Conservation (phyloP, 2,888 invertebrate species). For the Parnassius mnemosyne region DNA sequence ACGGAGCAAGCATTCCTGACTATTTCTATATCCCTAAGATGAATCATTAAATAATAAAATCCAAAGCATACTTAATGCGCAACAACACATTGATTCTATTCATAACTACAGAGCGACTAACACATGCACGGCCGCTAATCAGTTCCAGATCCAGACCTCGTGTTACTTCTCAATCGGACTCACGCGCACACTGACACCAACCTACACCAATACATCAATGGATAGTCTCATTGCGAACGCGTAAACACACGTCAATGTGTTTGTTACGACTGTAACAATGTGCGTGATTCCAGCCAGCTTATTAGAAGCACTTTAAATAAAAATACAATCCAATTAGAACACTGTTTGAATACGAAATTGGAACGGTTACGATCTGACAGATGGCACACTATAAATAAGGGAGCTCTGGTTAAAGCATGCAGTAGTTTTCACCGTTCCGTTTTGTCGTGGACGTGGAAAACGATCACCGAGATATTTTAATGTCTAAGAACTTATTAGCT, state of each 20-base stretch:
- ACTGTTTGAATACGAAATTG: slow-evolving; percentile 73
- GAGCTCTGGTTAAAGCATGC: slow-evolving; percentile 53
- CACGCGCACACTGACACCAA: slow-evolving; percentile 45
- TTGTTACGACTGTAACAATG: slow-evolving; percentile 71
- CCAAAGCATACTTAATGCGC: slow-evolving; percentile 78
- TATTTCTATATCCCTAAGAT: slow-evolving; percentile 80
- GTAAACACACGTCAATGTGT: slow-evolving; percentile 72
- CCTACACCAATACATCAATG: slow-evolving; percentile 69
- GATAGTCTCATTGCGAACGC: slow-evolving; percentile 72
- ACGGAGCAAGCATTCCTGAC: slow-evolving; percentile 75
- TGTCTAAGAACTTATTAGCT: slow-evolving; percentile 64
- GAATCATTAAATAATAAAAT: slow-evolving; percentile 82
- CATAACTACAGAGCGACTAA: slow-evolving; percentile 65
- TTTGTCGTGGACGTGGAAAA: slow-evolving; percentile 51
- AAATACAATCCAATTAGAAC: slow-evolving; percentile 78
- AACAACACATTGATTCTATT: slow-evolving; percentile 68
- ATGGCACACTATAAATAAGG: slow-evolving; percentile 76
- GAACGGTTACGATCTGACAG: slow-evolving; percentile 74
- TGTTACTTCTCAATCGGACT: slow-evolving; percentile 67
- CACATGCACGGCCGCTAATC: slow-evolving; percentile 70
- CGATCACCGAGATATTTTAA: slow-evolving; percentile 57
- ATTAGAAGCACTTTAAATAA: slow-evolving; percentile 74
- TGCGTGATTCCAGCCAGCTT: slow-evolving; percentile 67
- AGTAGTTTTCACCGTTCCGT: slow-evolving; percentile 51
- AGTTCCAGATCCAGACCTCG: slow-evolving; percentile 69